These are phyloP conservation scores for rabbit (Oryctolagus cuniculus) DNA, from an alignment of 2,113 vertebrate genomes.

Conservation along the genomic window DNA sequence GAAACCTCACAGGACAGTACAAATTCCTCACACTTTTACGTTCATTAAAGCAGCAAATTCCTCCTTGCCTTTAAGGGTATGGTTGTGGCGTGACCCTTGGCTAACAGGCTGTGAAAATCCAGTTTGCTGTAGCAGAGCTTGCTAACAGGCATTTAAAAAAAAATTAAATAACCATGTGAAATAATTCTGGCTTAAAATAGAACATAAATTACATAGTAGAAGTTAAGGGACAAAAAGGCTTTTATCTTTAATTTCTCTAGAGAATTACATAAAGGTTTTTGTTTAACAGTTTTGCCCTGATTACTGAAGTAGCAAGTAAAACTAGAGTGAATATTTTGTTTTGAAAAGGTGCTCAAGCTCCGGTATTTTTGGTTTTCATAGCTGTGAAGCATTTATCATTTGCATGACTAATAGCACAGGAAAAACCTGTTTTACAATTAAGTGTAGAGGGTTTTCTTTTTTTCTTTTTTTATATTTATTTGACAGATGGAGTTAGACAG, in stretches of 20 bases:
- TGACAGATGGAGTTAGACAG: no score
- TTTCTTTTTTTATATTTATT: no score
- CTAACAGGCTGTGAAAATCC: conserved; percentile 87
- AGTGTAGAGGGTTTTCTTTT: conserved; percentile 73
- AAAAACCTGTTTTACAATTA: conserved; percentile 88
- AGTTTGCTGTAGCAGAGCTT: conserved; percentile 88
- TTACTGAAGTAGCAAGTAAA: conserved; percentile 84
- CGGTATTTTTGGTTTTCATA: conserved; percentile 86
- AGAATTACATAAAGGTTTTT: conserved; percentile 83
- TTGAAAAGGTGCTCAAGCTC: conserved; percentile 88
- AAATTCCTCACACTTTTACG: conserved; percentile 85
- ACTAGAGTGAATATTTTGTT: conserved; percentile 86
- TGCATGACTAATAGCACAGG: conserved; percentile 87
- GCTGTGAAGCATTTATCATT: conserved; percentile 85
- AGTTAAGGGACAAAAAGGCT: conserved; percentile 84
- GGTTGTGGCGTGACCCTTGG: conserved; percentile 85
- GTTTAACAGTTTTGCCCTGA: conserved; percentile 81
- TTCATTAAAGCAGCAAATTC: conserved; percentile 83
- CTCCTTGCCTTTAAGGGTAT: conserved; percentile 89
- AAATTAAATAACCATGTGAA: conserved; percentile 85
- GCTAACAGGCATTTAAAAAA: conserved; percentile 81
- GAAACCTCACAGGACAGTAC: conserved; percentile 86
- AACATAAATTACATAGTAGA: conserved; percentile 82
- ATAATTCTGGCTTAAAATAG: conserved; percentile 86
- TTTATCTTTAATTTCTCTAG: conserved; percentile 83